Evolutionary conservation across 2,797 vertebrate genomes (phyloP), one percentile per base, ranked within the genome.

Genomic region (Oryzias dopingdopingensis): DNA sequence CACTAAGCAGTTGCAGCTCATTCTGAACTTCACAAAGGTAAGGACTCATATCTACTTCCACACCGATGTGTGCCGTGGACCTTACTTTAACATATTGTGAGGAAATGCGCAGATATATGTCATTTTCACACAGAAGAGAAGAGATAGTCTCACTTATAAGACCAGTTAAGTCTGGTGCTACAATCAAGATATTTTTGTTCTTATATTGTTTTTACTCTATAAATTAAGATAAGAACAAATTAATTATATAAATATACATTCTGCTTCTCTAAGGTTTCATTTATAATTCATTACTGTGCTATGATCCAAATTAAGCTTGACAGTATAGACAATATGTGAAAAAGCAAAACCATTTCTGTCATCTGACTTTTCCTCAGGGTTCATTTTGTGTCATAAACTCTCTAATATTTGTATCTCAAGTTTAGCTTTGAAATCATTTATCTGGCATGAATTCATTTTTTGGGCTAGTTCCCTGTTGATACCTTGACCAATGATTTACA

Each of bases 41-140:
- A 91, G 90, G 90, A 87, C n/a, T 40, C 59, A 59, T 40, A 47
- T 32, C 47, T 55, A 1, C 10, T 51, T 26, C 6, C 26, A 6
- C 26, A 16, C 23, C 18, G 17, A 2, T 4, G 15, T 62, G 42
- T 52, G 18, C 2, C 16, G 52, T 18, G 17, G 5, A 40, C 22
- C 12, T 26, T 42, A 43, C 18, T 40, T 1, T 17, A 16, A 46
- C 5, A 17, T 29, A 47, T n/a, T 12, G 24, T 22, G n/a, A 23
- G 12, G 14, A 14, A 10, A 5, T 59, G 40, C 15, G 6, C 15
- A 40, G 20, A 4, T 26, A 49, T 24, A 46, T 17, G 49, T 44
- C 26, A 12, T 37, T 37, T 37, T 37, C 12, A 12, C 3, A 3
- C 10, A 12, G 10, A 37, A 37, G 10, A 37, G 32, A 32, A 32